Evolutionary conservation across 2,113 vertebrate species (phyloP).

Genomic region (Anser cygnoides): DNA sequence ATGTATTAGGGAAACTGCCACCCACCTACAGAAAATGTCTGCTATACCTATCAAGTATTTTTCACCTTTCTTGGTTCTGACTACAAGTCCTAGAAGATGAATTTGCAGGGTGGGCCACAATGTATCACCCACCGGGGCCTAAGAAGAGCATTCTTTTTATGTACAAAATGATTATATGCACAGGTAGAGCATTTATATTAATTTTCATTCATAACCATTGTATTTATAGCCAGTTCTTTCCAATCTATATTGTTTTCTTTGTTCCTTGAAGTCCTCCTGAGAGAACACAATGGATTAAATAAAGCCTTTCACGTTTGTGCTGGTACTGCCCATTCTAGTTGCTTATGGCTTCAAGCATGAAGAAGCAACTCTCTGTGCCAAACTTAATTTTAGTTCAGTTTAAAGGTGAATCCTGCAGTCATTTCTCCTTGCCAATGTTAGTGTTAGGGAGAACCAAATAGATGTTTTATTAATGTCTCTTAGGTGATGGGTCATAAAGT

Average conservation of each 20-base stretch:
- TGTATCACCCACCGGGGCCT: too few species aligned
- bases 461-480: too few species aligned
- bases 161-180: neutral
- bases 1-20: neutral
- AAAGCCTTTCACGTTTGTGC: neutral
- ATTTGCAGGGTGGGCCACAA: neutral
- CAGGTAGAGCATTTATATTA: neutral
- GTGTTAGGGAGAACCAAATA: too few species aligned
- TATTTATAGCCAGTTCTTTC: neutral
- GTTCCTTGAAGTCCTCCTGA: neutral
- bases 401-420: neutral
- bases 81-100: neutral
- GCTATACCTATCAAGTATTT: neutral
- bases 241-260: neutral
- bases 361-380: neutral
- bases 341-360: neutral
- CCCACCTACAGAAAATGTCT: neutral
- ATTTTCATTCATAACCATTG: neutral
- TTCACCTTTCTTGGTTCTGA: neutral
- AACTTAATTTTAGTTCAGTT: neutral
- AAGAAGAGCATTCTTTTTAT: neutral
- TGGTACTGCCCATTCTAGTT: neutral
- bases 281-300: neutral
- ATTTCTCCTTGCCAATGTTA: neutral
- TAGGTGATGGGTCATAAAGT: too few species aligned